These are phyloP conservation scores for Eustalomyia histrio DNA, from an alignment of 2,888 invertebrate genomes.

Conservation along the genomic window DNA sequence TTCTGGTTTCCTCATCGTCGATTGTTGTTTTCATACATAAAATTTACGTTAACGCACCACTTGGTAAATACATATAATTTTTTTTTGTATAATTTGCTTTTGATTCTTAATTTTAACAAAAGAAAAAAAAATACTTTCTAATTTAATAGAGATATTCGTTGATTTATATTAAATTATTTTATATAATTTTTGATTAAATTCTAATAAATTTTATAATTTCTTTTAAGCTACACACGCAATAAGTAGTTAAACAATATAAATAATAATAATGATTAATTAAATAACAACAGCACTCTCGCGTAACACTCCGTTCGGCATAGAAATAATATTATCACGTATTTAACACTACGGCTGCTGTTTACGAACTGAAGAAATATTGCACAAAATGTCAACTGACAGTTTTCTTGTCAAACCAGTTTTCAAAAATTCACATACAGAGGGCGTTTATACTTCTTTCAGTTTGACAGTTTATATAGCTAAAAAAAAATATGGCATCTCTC, in stretches of 20 bases:
- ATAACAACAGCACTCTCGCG: slow-evolving; percentile 58
- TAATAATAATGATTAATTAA: slow-evolving; percentile 7
- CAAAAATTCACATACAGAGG: neutral
- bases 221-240: slow-evolving; percentile 20
- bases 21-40: slow-evolving; percentile 25
- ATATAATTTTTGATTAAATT: neutral
- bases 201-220: neutral
- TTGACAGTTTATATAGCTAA: neutral
- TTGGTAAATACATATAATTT: slow-evolving; percentile 9
- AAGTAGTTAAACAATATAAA: slow-evolving; percentile 18
- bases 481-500: neutral
- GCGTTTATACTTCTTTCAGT: neutral
- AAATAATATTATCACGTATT: slow-evolving; percentile 34
- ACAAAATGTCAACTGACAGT: slow-evolving; percentile 41
- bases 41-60: slow-evolving; percentile 18
- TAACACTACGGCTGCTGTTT: slow-evolving; percentile 62
- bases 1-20: neutral
- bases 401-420: slow-evolving; percentile 1
- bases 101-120: slow-evolving; percentile 16
- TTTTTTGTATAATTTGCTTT: slow-evolving; percentile 18
- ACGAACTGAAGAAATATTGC: slow-evolving; percentile 47
- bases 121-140: neutral
- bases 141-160: no score
- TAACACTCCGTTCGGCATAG: slow-evolving; percentile 28
- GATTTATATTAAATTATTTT: slow-evolving; percentile 26